Evolutionary conservation across 92 coral and sea anemone genomes (phyloP), one percentile per base, ranked within the genome.

Genomic region (Virgularia gustaviana): DNA sequence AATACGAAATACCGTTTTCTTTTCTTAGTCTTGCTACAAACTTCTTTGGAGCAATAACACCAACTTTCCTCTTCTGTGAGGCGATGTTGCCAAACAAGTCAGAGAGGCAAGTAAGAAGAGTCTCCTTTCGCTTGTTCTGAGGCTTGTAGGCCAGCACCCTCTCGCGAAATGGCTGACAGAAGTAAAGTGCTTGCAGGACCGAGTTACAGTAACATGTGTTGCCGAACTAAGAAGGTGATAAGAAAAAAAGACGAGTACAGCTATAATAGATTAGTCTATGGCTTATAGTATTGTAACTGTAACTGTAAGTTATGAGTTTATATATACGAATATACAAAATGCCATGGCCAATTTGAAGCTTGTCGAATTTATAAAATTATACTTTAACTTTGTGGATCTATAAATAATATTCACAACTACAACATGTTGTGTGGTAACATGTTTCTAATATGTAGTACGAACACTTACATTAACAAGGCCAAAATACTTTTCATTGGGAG

Each of bases 191-290:
- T 85, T 91, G 97, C 63, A 91, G 88, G 52, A 91, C 97, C 9
- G 97, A 91, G 76, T 91, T 91, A 42, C 97, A 91, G 71, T 91
- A 91, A 63, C 97, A 91, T 9, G 97, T 91, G 72, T 91, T 91
- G 20, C 97, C 97, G 84, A 91, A 91, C 97, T 91, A 0, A 75
- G 54, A 18, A 13, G 20, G 0, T 6, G 13, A n/a, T n/a, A n/a
- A n/a, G n/a, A n/a, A n/a, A n/a, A n/a, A n/a, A n/a, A n/a, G n/a
- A n/a, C n/a, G n/a, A n/a, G n/a, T n/a, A n/a, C n/a, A n/a, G n/a
- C n/a, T n/a, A n/a, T n/a, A n/a, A n/a, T n/a, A n/a, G n/a, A n/a
- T n/a, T n/a, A n/a, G n/a, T n/a, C n/a, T n/a, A n/a, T n/a, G n/a
- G n/a, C n/a, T n/a, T n/a, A n/a, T n/a, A n/a, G n/a, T n/a, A n/a